These are phyloP conservation scores for Anguilla pacifica DNA, from an alignment of 2,797 vertebrate species.

Conservation along the genomic window DNA sequence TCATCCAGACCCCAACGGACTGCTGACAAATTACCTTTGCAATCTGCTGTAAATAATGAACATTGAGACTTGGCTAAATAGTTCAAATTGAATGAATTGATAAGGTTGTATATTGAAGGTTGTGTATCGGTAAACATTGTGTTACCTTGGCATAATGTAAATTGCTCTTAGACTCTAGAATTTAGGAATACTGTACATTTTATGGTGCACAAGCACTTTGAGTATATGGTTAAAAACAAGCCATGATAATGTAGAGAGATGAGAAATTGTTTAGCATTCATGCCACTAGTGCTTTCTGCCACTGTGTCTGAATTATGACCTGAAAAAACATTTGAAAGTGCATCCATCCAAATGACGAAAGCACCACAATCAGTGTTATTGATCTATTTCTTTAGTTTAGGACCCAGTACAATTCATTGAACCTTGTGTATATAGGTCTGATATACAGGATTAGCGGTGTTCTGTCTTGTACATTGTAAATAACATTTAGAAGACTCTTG, in stretches of 20 bases:
- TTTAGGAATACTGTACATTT: not conserved
- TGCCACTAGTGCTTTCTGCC: not conserved
- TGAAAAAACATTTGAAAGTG: not conserved
- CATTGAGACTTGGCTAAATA: not conserved
- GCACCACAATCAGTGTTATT: not conserved
- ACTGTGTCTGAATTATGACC: not conserved
- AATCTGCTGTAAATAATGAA: not conserved
- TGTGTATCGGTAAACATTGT: not conserved
- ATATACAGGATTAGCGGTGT: not conserved
- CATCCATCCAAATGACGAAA: not conserved
- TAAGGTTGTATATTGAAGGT: not conserved
- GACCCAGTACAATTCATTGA: not conserved
- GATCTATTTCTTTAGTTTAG: not conserved
- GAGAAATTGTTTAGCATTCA: not conserved
- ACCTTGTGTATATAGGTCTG: not conserved
- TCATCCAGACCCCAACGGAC: not conserved
- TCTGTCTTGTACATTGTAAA: slow-evolving; percentile 7
- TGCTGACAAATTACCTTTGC: not conserved
- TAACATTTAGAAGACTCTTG: not conserved
- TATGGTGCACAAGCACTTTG: slow-evolving; percentile 1
- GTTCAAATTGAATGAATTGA: not conserved
- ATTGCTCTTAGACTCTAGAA: not conserved
- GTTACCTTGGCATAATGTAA: not conserved
- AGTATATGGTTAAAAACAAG: not conserved
- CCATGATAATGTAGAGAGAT: not conserved